Evolutionary conservation across 2,113 vertebrate species (phyloP).

Genomic region (Alligator mississippiensis): DNA sequence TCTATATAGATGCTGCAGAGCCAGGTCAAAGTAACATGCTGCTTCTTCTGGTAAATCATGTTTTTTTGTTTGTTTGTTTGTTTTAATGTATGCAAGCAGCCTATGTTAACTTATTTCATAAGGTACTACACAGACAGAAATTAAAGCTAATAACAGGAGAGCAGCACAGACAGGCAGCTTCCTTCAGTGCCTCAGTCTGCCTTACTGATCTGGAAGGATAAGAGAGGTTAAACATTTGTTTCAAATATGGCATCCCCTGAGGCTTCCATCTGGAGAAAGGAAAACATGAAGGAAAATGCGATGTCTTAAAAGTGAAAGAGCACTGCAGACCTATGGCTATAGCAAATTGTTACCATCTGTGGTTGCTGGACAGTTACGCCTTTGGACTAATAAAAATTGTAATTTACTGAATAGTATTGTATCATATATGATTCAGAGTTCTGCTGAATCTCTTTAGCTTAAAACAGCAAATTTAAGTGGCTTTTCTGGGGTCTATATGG

Average conservation of each 20-base stretch:
- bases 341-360: neutral
- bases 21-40: too few relatives aligned
- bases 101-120: too few relatives aligned
- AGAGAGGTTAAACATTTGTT: neutral
- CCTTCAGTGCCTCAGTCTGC: neutral
- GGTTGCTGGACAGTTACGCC: neutral
- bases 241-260: too few relatives aligned
- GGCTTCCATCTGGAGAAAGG: neutral
- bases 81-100: too few relatives aligned
- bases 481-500: neutral
- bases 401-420: neutral
- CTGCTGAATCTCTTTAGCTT: neutral
- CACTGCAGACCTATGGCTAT: neutral
- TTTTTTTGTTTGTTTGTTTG: too few relatives aligned
- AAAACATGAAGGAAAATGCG: neutral
- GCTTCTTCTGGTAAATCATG: too few relatives aligned
- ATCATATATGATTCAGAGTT: neutral
- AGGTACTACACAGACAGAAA: too few relatives aligned
- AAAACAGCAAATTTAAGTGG: neutral
- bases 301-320: neutral
- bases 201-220: neutral
- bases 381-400: neutral
- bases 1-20: too few relatives aligned
- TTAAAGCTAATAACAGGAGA: neutral
- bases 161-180: accelerated